Base-by-base conservation (phyloP, 2,797 vertebrate genomes). In the Enteromius afrohamiltoni region DNA sequence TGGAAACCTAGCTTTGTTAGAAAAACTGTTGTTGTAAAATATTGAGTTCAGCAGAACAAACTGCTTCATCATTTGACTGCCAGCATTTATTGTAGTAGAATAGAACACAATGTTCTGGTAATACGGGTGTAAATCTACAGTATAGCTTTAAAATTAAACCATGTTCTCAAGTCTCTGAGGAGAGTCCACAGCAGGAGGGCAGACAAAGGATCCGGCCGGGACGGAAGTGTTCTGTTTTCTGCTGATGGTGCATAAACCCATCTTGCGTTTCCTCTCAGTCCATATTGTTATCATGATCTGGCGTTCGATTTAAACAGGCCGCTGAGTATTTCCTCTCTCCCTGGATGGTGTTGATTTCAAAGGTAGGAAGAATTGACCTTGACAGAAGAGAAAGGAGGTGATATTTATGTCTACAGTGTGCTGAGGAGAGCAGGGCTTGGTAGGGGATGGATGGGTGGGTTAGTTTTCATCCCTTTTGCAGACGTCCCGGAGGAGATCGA, bases 341-440 rank as follows among this genome's bases (percentile, higher is more conserved):
- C 55, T 60, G 34, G 67, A 64, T 19, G 75, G 80, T 79, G 80
- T 82, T 82, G 81, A 58, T 69, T 80, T 75, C 70, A 75, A 40
- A 62, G 2, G 40, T 77, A 68, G 58, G 71, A 51, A 79, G 77
- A 83, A 83, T 29, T 86, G 81, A 86, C 85, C 81, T 83, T 86
- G 85, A 86, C 64, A 68, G 81, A 80, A 55, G 49, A 11, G 60
- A 60, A 79, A 79, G 80, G 45, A 79, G 69, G 75, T 69, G 51
- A 74, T 83, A 83, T 83, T 75, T 76, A 55, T 83, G 55, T 86
- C 77, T 82, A 45, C 58, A 29, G 74, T 40, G 31, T 53, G 26
- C 42, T 6, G 62, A 34, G 51, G 26, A 76, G 51, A 29, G 65
- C 51, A 81, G 42, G 53, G 37, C 23, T 78, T 55, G 73, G 58